A percentile compares a stretch with the other conserved stretches of the same genome.
Conservation (phyloP, 2,797 vertebrate species). For the Malurus leucopterus region DNA sequence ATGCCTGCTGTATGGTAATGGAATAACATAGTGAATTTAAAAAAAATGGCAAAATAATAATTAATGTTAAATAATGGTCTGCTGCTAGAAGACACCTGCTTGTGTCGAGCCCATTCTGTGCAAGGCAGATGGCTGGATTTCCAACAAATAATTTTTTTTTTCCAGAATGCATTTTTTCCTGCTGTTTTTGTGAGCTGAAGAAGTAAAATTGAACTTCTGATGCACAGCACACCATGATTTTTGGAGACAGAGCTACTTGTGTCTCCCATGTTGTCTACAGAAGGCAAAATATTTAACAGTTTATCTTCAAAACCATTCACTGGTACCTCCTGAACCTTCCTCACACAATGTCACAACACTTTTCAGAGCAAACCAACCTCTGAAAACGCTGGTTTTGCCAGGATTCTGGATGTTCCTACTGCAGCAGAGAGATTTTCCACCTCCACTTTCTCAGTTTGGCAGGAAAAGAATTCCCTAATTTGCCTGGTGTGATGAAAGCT, state of each 20-base stretch:
- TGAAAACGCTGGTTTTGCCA: not conserved
- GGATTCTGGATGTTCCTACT: not conserved
- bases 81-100: not conserved
- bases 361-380: not conserved
- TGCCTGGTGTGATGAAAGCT: slow-evolving; percentile 15
- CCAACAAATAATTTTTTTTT: not conserved
- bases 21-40: not conserved
- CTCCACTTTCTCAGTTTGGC: not conserved
- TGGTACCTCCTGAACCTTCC: not conserved
- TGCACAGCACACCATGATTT: not conserved
- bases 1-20: not conserved
- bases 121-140: not conserved
- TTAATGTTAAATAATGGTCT: not conserved
- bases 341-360: not conserved
- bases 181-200: not conserved
- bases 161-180: not conserved
- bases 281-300: not conserved
- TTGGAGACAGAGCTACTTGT: not conserved
- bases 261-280: not conserved
- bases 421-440: slow-evolving; percentile 3
- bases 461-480: not conserved
- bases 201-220: not conserved
- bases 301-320: not conserved
- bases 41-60: not conserved
- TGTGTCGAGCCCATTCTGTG: not conserved